phyloP scores from a whole-genome alignment of 2,888 invertebrate species.

The Tuberolachnus salignus region DNA sequence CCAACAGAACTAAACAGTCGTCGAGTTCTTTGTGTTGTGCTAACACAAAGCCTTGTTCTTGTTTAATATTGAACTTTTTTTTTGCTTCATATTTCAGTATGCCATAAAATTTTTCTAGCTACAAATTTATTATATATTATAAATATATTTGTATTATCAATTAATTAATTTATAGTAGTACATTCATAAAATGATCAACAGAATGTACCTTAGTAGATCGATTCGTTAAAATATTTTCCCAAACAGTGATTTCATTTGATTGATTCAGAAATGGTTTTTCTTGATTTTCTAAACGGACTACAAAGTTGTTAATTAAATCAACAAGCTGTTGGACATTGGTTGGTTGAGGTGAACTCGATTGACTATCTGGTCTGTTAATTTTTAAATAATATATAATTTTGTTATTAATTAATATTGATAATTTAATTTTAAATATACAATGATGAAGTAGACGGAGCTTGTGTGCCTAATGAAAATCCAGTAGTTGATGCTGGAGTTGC shows the following conservation, averaged over 20 bases:
- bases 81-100: conserved; percentile 44
- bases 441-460: conserved; percentile 16
- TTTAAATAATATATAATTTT: background rate
- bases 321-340: conserved; percentile 85
- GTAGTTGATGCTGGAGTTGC: conserved; percentile 38
- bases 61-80: conserved; percentile 87
- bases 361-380: conserved; percentile 61
- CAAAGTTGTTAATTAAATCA: conserved; percentile 94
- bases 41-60: conserved; percentile 90
- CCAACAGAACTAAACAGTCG: conserved; percentile 82
- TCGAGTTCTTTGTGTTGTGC: conserved; percentile 93
- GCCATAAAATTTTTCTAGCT: conserved; percentile 46
- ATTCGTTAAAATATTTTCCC: conserved; percentile 87
- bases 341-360: conserved; percentile 64
- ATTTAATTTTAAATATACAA: conserved; percentile 13
- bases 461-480: conserved; percentile 30
- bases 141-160: too few species aligned
- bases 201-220: conserved; percentile 85
- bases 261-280: conserved; percentile 91
- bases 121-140: conserved; percentile 1
- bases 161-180: conserved; percentile 6
- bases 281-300: conserved; percentile 87
- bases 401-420: background rate
- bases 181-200: background rate
- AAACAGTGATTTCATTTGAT: conserved; percentile 92